Percentiles rank a stretch among this genome's conserved stretches.
Conservation (phyloP, 2,113 vertebrate genomes). For the Albula glossodonta region DNA sequence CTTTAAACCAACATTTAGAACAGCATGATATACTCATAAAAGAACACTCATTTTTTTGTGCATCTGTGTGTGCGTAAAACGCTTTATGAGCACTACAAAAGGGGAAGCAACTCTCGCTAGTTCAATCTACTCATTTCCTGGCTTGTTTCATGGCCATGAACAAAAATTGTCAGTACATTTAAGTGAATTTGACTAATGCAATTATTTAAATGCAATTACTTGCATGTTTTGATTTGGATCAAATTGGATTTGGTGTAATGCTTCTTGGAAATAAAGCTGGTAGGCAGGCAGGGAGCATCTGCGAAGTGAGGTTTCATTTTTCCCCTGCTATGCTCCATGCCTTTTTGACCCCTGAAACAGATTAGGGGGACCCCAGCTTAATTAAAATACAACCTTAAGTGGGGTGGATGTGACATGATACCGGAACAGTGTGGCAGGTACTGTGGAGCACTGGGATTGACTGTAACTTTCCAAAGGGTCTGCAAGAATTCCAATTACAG, state of each 20-base stretch:
- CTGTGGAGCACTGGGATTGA: too few relatives aligned
- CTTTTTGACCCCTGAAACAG: neutral
- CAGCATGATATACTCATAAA: neutral
- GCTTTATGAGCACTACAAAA: neutral
- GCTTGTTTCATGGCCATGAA: neutral
- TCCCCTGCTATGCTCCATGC: neutral
- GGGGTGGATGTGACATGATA: neutral
- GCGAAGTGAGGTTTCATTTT: neutral
- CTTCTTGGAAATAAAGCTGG: neutral
- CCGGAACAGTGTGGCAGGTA: neutral
- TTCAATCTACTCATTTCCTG: neutral
- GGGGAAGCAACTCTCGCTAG: neutral
- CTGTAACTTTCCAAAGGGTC: too few relatives aligned
- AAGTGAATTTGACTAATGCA: too few relatives aligned
- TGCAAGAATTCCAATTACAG: neutral
- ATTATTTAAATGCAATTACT: too few relatives aligned
- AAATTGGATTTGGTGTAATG: neutral
- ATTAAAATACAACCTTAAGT: slow-evolving; percentile 10
- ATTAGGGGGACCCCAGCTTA: neutral
- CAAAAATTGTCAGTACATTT: neutral
- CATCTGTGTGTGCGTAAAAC: neutral
- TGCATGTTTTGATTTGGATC: neutral
- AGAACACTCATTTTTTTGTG: neutral
- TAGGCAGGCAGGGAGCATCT: neutral
- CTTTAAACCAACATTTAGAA: neutral